Evolutionary conservation across 2,888 invertebrate genomes (phyloP), one percentile per base, ranked within the genome.

Genomic region (Sisyra nigra): DNA sequence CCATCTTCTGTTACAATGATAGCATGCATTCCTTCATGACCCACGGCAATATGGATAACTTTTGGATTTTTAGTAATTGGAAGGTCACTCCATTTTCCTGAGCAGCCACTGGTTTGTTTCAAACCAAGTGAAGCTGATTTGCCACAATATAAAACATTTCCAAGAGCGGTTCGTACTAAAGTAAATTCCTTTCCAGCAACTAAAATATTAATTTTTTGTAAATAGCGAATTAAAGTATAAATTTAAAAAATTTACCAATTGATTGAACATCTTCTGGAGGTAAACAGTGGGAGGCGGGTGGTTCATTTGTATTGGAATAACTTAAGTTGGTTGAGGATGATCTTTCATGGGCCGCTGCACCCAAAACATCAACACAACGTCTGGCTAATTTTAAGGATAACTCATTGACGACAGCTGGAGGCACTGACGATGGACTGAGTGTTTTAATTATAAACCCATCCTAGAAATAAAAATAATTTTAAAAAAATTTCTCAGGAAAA

Each of bases 1-100:
- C 97, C 97, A 57, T 91, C 91, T 54, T 94, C 91, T 32, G 91
- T 76, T n/a, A 96, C 73, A 24, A 97, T 62, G 41, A 96, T 68
- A 0, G 87, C 89, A 60, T 97, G 92, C 40, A 86, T 75, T 1
- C 93, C 92, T 57, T 97, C 96, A 56, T 94, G 93, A 0, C 96
- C 94, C 2, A 91, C 76, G 0, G 91, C 82, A 48, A 91, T 74
- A 63, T 92, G 80, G 1, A 69, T 63, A 45, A 84, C 73, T 55
- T 75, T 78, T 2, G 80, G 78, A 14, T 76, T 72, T 64, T 86
- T 86, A 1, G 79, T 69, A 42, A 74, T 63, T 36, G 69, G 62
- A 54, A 80, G 65, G 44, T 78, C 68, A 0, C 71, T 67, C 80
- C 80, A 80, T 47, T 71, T 71, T 48, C 67, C 72, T 6, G 58